phyloP scores from a whole-genome alignment of 2,113 vertebrate genomes.

The Herpailurus yagouaroundi region DNA sequence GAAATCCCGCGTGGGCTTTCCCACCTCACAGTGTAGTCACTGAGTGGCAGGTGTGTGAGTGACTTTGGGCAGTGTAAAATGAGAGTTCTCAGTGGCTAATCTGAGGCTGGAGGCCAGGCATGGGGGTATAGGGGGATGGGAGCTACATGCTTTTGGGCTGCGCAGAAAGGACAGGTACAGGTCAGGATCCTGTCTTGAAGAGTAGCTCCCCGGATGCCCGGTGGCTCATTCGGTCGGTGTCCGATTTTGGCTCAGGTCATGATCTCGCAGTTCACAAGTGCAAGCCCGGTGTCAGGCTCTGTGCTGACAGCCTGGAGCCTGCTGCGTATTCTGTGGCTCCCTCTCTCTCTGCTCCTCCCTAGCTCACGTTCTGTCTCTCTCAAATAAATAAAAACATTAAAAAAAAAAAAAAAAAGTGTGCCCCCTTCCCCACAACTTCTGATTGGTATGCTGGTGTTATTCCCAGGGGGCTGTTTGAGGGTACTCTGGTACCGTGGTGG shows the following conservation, averaged over 20 bases:
- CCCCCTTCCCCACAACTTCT: background rate
- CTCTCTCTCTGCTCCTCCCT: no score
- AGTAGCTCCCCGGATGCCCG: rapidly evolving
- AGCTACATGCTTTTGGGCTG: background rate
- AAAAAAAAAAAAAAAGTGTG: background rate
- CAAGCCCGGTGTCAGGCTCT: no score
- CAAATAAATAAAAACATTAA: no score
- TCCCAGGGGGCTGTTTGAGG: background rate
- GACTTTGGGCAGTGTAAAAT: background rate
- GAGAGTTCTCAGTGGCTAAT: background rate
- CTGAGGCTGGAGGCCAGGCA: background rate
- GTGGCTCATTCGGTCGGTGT: no score
- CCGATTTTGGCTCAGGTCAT: no score
- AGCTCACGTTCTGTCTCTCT: no score
- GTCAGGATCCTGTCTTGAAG: background rate
- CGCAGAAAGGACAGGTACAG: background rate
- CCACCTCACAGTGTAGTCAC: background rate
- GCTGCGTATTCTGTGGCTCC: no score
- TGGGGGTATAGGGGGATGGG: background rate
- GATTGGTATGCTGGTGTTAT: background rate
- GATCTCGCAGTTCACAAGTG: no score
- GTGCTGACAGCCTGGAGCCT: no score
- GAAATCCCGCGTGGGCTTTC: background rate
- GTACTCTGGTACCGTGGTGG: background rate
- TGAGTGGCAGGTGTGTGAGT: background rate